Conservation (phyloP, 2,797 vertebrate species). For the Tiaroga cobitis region DNA sequence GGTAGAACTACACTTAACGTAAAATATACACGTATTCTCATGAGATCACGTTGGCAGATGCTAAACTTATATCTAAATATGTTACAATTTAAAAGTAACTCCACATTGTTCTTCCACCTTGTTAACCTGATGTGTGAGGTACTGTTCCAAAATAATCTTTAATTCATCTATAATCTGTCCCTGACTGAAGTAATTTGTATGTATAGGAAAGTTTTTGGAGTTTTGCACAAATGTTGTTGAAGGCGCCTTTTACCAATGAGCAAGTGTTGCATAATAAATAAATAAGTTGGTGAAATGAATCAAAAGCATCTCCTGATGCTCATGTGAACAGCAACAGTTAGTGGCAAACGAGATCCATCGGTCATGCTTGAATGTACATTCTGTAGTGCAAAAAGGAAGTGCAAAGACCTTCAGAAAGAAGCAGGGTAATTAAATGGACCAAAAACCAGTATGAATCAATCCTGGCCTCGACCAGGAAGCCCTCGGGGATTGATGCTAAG, state of each 20-base stretch:
- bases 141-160: neutral
- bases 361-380: slow-evolving; percentile 13
- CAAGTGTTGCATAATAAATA: neutral
- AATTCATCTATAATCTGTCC: neutral
- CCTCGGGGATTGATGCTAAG: slow-evolving; percentile 46
- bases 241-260: neutral
- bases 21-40: too few species aligned
- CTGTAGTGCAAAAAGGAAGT: neutral
- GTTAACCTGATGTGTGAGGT: neutral
- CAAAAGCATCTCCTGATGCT: neutral
- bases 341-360: slow-evolving; percentile 1
- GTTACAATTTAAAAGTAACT: too few species aligned
- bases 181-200: neutral
- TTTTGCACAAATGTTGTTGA: neutral
- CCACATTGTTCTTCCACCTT: too few species aligned
- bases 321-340: neutral
- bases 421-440: slow-evolving; percentile 26
- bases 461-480: slow-evolving; percentile 42
- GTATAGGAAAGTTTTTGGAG: neutral
- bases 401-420: slow-evolving; percentile 13
- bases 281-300: slow-evolving; percentile 18
- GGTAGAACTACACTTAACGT: too few species aligned
- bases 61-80: too few species aligned
- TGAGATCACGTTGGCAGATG: too few species aligned
- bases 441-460: slow-evolving; percentile 69